Evolutionary conservation across 2,888 invertebrate genomes (phyloP).

Genomic region (Tethea ocularis): DNA sequence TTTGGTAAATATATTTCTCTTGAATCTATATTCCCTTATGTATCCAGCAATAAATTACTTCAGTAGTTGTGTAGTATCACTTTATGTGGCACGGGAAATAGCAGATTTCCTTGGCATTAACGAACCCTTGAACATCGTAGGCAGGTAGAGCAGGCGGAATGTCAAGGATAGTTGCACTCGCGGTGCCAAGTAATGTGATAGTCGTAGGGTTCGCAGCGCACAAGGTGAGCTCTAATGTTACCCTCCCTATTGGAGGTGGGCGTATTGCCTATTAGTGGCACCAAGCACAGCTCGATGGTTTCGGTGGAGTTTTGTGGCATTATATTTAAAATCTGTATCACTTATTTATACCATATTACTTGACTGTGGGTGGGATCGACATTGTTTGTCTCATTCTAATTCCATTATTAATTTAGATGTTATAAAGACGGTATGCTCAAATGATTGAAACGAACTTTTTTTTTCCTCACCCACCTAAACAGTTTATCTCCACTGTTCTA

Average conservation of each 20-base stretch:
- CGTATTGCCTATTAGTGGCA: constrained; percentile 82
- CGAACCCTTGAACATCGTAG: constrained; percentile 11
- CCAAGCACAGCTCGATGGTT: constrained; percentile 78
- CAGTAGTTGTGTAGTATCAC: constrained; percentile 79
- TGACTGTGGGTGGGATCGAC: constrained; percentile 64
- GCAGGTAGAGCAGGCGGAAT: constrained; percentile 15
- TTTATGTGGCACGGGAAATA: constrained; percentile 61
- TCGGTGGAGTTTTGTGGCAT: constrained; percentile 68
- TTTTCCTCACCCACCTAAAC: constrained; percentile 64
- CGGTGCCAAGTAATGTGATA: constrained; percentile 62
- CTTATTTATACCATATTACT: constrained; percentile 41
- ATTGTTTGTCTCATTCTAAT: constrained; percentile 41
- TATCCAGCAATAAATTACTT: constrained; percentile 83
- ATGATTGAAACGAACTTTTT: constrained; percentile 47
- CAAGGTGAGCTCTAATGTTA: constrained; percentile 82
- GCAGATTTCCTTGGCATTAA: constrained; percentile 37
- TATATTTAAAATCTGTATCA: constrained; percentile 53
- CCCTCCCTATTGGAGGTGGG: constrained; percentile 84
- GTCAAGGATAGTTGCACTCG: constrained; percentile 43
- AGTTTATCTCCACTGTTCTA: constrained; percentile 67
- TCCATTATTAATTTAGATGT: constrained; percentile 53
- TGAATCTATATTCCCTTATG: constrained; percentile 82
- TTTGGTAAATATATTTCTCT: constrained; percentile 83
- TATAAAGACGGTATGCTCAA: constrained; percentile 66
- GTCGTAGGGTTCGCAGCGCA: constrained; percentile 81